A percentile compares a stretch with the other conserved stretches of the same genome.
Conservation (phyloP, 30 jellyfish, hydroid and myxozoan species). For the Phacellophora camtschatica region DNA sequence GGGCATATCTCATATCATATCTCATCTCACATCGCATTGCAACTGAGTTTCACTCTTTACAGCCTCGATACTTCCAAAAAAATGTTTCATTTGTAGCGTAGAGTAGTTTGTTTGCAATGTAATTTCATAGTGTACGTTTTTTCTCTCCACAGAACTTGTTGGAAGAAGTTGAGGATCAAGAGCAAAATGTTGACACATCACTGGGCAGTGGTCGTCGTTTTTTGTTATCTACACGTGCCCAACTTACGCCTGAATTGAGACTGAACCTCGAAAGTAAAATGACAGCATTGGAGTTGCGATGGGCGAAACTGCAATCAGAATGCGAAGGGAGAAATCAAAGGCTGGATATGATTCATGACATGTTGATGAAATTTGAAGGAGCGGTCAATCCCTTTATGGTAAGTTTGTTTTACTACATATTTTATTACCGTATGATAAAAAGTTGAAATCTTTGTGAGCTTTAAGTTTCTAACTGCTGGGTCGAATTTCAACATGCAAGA, state of each 20-base stretch:
- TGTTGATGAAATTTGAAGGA: constrained; percentile 85
- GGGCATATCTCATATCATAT: too few species aligned
- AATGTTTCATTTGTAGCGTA: too few species aligned
- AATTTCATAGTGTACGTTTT: not conserved
- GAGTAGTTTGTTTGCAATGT: not conserved
- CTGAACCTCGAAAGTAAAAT: constrained; percentile 67
- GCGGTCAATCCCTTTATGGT: constrained; percentile 86
- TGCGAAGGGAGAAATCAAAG: constrained; percentile 93
- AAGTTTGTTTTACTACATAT: too few species aligned
- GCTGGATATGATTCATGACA: constrained; percentile 74
- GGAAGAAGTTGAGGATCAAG: constrained; percentile 49
- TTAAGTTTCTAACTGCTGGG: too few species aligned
- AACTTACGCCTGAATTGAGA: constrained; percentile 72
- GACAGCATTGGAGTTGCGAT: constrained; percentile 85
- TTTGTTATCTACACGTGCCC: constrained; percentile 68
- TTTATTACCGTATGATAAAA: too few species aligned
- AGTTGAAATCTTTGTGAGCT: too few species aligned
- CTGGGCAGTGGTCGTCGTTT: constrained; percentile 69
- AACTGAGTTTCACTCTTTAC: too few species aligned
- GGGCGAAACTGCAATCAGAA: constrained; percentile 98
- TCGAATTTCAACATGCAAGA: too few species aligned
- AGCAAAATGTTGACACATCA: constrained; percentile 55
- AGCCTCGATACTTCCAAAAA: too few species aligned
- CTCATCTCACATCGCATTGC: too few species aligned
- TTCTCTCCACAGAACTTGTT: constrained; percentile 22